These are phyloP conservation scores for Megalurothrips usitatus DNA, from an alignment of 2,888 invertebrate species.

Conservation along the genomic window DNA sequence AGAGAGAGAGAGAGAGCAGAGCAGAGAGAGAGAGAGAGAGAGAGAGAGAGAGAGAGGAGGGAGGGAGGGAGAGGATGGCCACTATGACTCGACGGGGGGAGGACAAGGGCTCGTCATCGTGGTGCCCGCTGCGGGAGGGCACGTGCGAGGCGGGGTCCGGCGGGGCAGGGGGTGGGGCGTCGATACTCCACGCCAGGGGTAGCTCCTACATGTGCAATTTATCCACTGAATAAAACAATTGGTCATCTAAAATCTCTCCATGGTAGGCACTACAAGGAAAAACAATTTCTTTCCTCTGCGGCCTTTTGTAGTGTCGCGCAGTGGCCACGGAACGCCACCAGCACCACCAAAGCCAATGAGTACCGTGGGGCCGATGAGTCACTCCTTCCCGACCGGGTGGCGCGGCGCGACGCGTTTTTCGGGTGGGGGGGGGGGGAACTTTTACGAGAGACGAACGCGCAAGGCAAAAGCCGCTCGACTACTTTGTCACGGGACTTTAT, in stretches of 20 bases:
- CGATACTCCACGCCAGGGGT: too few relatives aligned
- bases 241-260: too few relatives aligned
- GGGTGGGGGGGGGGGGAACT: too few relatives aligned
- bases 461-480: slow-evolving; percentile 9
- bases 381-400: background rate
- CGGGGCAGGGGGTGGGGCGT: background rate
- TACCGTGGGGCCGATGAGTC: background rate
- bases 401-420: background rate
- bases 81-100: background rate
- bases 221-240: too few relatives aligned
- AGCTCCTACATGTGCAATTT: too few relatives aligned
- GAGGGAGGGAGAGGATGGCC: too few relatives aligned
- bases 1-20: background rate
- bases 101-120: background rate
- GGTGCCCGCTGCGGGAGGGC: background rate
- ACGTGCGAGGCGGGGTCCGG: background rate
- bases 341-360: too few relatives aligned
- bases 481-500: slow-evolving; percentile 16
- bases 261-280: too few relatives aligned
- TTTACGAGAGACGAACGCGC: background rate
- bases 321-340: too few relatives aligned
- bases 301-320: too few relatives aligned
- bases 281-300: too few relatives aligned
- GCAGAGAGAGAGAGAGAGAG: background rate
- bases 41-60: background rate